phyloP scores from a whole-genome alignment of 2,113 vertebrate genomes.

The Pagrus major region DNA sequence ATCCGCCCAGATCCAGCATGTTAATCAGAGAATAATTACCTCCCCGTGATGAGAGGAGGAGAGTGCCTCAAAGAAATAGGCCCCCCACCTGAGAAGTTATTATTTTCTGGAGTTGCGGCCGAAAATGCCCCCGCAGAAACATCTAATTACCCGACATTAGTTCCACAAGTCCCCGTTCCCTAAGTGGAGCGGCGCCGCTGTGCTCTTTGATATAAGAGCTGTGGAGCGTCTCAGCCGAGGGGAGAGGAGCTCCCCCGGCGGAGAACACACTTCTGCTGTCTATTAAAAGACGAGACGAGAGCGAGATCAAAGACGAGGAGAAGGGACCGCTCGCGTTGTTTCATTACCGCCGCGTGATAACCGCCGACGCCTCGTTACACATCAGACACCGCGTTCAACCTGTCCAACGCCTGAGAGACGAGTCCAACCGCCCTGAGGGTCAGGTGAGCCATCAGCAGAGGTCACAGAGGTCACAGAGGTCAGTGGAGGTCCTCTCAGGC shows the following conservation, averaged over 20 bases:
- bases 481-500: too few relatives aligned
- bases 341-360: slow-evolving; percentile 27
- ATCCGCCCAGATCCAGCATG: slow-evolving; percentile 58
- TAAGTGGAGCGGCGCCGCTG: slow-evolving; percentile 39
- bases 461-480: too few relatives aligned
- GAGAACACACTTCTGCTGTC: slow-evolving; percentile 62
- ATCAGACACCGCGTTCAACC: background rate
- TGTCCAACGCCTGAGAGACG: too few relatives aligned
- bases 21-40: slow-evolving; percentile 80
- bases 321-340: slow-evolving; percentile 7
- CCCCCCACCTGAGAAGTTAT: slow-evolving; percentile 72
- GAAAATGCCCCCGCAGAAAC: slow-evolving; percentile 71
- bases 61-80: slow-evolving; percentile 75
- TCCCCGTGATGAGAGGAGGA: slow-evolving; percentile 72
- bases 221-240: slow-evolving; percentile 52
- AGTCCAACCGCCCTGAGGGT: too few relatives aligned
- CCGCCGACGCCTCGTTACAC: background rate
- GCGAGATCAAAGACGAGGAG: slow-evolving; percentile 41
- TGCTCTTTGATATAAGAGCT: slow-evolving; percentile 68
- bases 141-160: slow-evolving; percentile 73
- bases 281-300: slow-evolving; percentile 57
- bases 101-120: slow-evolving; percentile 65
- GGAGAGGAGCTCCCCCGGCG: slow-evolving; percentile 47
- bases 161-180: slow-evolving; percentile 60
- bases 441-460: too few relatives aligned